These are phyloP conservation scores for Tretioscincus oriximinensis DNA, from an alignment of 2,113 vertebrate species.

Conservation along the genomic window DNA sequence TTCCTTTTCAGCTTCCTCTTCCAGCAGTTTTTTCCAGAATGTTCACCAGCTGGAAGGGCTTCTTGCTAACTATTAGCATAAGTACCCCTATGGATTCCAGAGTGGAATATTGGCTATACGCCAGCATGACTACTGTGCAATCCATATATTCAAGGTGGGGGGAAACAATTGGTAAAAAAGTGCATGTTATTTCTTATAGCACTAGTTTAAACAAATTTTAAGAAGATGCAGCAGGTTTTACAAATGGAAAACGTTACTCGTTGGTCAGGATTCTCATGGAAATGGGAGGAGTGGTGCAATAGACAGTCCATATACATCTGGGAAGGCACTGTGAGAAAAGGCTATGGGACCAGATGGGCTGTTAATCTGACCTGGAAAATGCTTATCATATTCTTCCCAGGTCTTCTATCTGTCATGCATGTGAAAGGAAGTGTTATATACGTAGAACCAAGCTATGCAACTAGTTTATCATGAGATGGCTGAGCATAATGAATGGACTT, in stretches of 20 bases:
- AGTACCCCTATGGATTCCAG: not conserved
- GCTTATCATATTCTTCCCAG: too few relatives aligned
- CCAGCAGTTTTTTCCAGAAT: not conserved
- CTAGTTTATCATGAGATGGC: not conserved
- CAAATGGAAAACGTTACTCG: not conserved
- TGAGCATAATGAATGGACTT: not conserved
- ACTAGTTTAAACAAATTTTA: not conserved
- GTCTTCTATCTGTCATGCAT: not conserved
- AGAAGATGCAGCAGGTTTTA: not conserved
- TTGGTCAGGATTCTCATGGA: too few relatives aligned
- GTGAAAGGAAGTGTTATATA: not conserved
- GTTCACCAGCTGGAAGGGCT: conserved; percentile 19
- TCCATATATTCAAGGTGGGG: conserved; percentile 6
- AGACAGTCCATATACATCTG: too few relatives aligned
- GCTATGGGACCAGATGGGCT: too few relatives aligned
- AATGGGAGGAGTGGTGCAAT: not conserved
- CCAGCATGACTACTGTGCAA: not conserved
- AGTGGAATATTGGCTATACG: conserved; percentile 6
- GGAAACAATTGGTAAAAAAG: not conserved
- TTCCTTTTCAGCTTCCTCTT: not conserved
- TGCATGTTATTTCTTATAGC: not conserved
- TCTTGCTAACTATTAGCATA: not conserved
- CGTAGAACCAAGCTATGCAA: not conserved
- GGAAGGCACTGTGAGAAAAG: too few relatives aligned
- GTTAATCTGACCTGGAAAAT: too few relatives aligned